These are phyloP conservation scores for Alectoris magna DNA, from an alignment of 2,797 vertebrate species.

Conservation along the genomic window DNA sequence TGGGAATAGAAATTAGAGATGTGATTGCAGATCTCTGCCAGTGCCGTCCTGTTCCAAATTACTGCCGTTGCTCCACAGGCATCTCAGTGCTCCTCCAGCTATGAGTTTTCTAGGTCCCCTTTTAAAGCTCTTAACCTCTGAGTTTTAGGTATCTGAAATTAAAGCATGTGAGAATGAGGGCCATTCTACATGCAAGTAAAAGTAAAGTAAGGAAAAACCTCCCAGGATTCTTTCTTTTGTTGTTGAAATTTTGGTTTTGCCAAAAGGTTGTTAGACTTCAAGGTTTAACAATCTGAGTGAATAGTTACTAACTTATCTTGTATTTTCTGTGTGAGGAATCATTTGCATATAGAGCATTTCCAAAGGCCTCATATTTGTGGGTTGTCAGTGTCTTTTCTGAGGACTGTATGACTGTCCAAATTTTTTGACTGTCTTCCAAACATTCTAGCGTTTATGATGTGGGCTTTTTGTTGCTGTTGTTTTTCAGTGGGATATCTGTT, in stretches of 20 bases:
- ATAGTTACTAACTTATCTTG: not conserved
- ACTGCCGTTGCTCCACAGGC: not conserved
- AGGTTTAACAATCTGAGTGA: constrained; percentile 2
- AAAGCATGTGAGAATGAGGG: not conserved
- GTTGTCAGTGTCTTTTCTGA: constrained; percentile 6
- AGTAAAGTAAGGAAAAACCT: not conserved
- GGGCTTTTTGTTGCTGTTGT: no score
- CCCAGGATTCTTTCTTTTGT: not conserved
- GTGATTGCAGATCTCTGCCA: not conserved
- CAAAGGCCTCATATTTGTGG: not conserved
- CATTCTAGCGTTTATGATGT: no score
- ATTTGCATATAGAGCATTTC: not conserved
- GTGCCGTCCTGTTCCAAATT: not conserved
- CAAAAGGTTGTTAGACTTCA: constrained; percentile 7
- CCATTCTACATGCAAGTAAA: not conserved
- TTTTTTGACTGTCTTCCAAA: not conserved
- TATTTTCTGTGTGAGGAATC: not conserved
- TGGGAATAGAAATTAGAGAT: not conserved
- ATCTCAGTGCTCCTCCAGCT: not conserved
- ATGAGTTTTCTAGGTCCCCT: not conserved
- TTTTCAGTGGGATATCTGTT: not conserved
- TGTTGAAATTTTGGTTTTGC: constrained; percentile 18
- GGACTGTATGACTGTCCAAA: not conserved
- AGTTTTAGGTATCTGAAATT: not conserved
- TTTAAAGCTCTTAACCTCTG: not conserved